These are phyloP conservation scores for Machimus atricapillus DNA, from an alignment of 2,888 invertebrate genomes.

Conservation along the genomic window DNA sequence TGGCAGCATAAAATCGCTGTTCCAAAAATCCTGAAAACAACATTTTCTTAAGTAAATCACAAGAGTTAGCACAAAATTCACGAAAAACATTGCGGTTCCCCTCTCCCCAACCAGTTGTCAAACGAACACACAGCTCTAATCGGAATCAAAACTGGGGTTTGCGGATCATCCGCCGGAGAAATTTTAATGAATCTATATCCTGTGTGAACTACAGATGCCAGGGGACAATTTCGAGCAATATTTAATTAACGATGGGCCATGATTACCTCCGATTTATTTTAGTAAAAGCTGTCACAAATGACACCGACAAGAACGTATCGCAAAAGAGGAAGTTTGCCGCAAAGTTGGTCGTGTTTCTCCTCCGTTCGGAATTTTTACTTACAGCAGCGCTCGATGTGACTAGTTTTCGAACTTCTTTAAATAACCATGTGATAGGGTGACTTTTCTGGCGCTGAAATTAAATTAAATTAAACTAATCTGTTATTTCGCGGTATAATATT, in stretches of 20 bases:
- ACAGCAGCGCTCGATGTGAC: not conserved
- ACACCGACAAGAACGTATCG: constrained; percentile 62
- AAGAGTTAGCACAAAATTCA: not conserved
- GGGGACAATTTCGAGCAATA: not conserved
- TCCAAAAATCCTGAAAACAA: not conserved
- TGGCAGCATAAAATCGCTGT: not conserved
- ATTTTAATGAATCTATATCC: not conserved
- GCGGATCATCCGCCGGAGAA: not conserved
- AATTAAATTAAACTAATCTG: not conserved
- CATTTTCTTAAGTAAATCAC: not conserved
- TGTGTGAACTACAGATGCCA: not conserved
- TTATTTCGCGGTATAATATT: no score
- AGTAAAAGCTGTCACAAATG: constrained; percentile 60
- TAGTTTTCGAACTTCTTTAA: not conserved
- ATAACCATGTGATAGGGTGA: not conserved
- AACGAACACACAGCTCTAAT: not conserved
- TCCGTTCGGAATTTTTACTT: not conserved
- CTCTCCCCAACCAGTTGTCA: not conserved
- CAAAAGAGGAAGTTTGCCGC: constrained; percentile 60
- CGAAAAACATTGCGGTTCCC: not conserved
- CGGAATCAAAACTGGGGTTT: not conserved
- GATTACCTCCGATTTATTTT: constrained; percentile 63
- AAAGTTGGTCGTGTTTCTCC: constrained; percentile 41
- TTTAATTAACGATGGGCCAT: not conserved
- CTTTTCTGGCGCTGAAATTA: not conserved